Conservation (phyloP, 2,888 invertebrate species). For the Amaurobius ferox region DNA sequence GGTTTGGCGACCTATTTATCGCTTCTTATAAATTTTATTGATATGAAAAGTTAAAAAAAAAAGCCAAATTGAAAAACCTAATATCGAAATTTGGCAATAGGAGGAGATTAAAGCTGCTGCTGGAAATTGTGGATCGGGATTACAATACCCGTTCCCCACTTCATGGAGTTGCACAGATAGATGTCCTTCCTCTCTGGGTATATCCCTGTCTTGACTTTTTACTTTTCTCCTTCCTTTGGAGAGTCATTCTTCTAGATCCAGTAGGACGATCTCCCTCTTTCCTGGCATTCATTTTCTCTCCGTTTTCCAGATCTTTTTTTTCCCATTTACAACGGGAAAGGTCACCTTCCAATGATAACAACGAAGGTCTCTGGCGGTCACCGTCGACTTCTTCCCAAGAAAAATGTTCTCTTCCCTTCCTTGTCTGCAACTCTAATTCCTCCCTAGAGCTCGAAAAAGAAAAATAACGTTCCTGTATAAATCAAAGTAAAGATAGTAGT, state of each 20-base stretch:
- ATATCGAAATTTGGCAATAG: too few species aligned
- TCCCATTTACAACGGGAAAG: neutral
- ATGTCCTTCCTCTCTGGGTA: neutral
- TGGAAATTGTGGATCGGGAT: too few species aligned
- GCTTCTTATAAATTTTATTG: too few species aligned
- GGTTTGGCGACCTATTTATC: too few species aligned
- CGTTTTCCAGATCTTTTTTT: neutral
- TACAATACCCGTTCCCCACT: too few species aligned
- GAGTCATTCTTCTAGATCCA: slow-evolving; percentile 3
- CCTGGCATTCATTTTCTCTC: neutral
- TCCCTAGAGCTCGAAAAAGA: slow-evolving; percentile 1
- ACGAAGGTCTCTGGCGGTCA: neutral
- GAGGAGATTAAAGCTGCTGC: too few species aligned
- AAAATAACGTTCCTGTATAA: slow-evolving; percentile 1
- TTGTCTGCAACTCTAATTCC: slow-evolving; percentile 4
- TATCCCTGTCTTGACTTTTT: neutral
- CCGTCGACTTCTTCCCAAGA: neutral
- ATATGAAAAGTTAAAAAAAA: too few species aligned
- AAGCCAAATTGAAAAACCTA: too few species aligned
- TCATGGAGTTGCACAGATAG: neutral
- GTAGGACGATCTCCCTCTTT: neutral
- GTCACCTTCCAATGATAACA: neutral
- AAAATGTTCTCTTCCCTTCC: slow-evolving; percentile 9
- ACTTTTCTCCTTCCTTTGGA: neutral
- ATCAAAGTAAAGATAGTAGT: neutral